Evolutionary conservation across 1,140 invertebrate genomes (phyloP).

Genomic region (Drosophila santomea): DNA sequence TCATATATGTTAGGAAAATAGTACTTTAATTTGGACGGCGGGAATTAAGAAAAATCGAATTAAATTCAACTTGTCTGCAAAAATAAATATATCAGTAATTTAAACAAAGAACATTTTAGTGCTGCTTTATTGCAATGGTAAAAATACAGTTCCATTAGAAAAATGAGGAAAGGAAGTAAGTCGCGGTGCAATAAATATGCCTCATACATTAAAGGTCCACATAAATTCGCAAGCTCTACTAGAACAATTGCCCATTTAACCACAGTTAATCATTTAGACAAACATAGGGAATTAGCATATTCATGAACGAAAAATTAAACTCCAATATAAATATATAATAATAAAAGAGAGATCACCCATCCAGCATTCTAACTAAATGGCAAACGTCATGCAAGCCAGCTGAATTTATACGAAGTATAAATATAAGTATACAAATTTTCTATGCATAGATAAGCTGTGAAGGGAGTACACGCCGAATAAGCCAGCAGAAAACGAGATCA

Average conservation of each 20-base stretch:
- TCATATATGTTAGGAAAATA: background rate
- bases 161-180: no score
- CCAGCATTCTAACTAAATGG: slow-evolving; percentile 12
- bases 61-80: background rate
- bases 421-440: slow-evolving; percentile 29
- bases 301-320: slow-evolving; percentile 4
- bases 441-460: slow-evolving; percentile 65
- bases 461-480: slow-evolving; percentile 25
- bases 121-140: background rate
- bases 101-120: background rate
- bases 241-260: slow-evolving; percentile 7
- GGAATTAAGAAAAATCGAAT: background rate
- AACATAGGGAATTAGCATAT: slow-evolving; percentile 5
- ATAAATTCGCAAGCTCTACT: background rate
- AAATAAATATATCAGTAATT: background rate
- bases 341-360: background rate
- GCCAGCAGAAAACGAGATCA: slow-evolving; percentile 3
- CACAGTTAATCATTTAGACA: background rate
- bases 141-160: no score
- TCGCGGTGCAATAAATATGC: no score
- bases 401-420: slow-evolving; percentile 8
- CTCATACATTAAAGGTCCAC: background rate
- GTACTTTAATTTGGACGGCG: background rate
- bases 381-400: slow-evolving; percentile 28
- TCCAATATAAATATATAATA: slow-evolving; percentile 10